Evolutionary conservation across 2,797 vertebrate genomes (phyloP), one percentile per base, ranked within the genome.

Genomic region (Discoglossus pictus): DNA sequence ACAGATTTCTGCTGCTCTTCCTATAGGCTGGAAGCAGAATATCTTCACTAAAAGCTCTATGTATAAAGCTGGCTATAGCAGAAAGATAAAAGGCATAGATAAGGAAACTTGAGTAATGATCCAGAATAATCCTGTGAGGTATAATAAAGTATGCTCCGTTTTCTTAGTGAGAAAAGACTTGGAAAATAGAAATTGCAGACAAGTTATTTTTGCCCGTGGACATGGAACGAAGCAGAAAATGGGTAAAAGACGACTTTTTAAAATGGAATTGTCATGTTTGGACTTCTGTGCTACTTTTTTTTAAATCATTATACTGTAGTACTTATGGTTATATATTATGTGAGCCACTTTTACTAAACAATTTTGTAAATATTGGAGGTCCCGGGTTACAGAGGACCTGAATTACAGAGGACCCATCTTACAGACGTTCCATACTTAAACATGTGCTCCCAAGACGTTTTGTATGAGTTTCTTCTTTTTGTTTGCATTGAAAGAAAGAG

Each of bases 91-190:
- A 34, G 31, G 24, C 12, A 1, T n/a, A 8, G 44, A 58, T 70
- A 56, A 48, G 39, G 51, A 46, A 46, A 46, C 38, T 27, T 64
- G 61, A 64, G 52, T 64, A 71, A 64, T 64, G 61, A 64, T 47
- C 52, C 68, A 17, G 52, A 43, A 64, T 51, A 71, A 63, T 70
- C 51, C 51, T 63, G 42, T 8, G 18, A 63, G 52, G 51, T 50
- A 64, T 8, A 63, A 63, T 64, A 31, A 48, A 53, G 16, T 20
- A 31, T 13, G 9, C 13, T 44, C 12, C 21, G 39, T 5, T 52
- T 42, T 24, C 21, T 10, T 6, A 34, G 23, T 60, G 20, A 18
- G 42, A 42, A 36, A 53, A 52, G 15, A 18, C 31, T 54, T 36
- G 36, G 25, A 24, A 56, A 40, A 55, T 55, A 20, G 2, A 56